Evolutionary conservation across 2,113 vertebrate species (phyloP).

Genomic region (Vicugna pacos): DNA sequence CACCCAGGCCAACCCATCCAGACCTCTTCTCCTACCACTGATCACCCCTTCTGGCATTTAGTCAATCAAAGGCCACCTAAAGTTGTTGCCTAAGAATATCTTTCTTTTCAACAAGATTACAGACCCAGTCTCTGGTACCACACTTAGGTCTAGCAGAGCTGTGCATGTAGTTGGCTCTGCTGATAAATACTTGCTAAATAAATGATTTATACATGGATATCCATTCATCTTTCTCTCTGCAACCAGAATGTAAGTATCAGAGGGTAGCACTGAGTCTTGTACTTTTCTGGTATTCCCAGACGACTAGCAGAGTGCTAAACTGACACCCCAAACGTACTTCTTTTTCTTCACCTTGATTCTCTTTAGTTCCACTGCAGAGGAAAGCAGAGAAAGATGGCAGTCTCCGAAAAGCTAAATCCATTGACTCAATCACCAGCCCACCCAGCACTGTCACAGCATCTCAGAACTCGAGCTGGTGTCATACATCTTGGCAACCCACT

Average conservation of each 20-base stretch:
- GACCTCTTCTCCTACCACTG: background rate
- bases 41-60: background rate
- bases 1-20: background rate
- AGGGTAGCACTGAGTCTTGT: background rate
- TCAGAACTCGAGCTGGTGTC: background rate
- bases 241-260: background rate
- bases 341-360: background rate
- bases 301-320: background rate
- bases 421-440: background rate
- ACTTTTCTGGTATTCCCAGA: conserved; percentile 2
- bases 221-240: background rate
- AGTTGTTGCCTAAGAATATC: background rate
- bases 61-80: background rate
- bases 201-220: background rate
- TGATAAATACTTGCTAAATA: background rate
- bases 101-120: background rate
- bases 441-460: background rate
- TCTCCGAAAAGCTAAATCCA: background rate
- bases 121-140: background rate
- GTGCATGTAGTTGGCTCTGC: background rate
- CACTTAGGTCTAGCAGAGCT: background rate
- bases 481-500: background rate
- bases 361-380: background rate
- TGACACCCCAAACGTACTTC: background rate
- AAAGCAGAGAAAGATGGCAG: background rate